phyloP scores from a whole-genome alignment of 2,888 invertebrate genomes.

The Arge pagana region DNA sequence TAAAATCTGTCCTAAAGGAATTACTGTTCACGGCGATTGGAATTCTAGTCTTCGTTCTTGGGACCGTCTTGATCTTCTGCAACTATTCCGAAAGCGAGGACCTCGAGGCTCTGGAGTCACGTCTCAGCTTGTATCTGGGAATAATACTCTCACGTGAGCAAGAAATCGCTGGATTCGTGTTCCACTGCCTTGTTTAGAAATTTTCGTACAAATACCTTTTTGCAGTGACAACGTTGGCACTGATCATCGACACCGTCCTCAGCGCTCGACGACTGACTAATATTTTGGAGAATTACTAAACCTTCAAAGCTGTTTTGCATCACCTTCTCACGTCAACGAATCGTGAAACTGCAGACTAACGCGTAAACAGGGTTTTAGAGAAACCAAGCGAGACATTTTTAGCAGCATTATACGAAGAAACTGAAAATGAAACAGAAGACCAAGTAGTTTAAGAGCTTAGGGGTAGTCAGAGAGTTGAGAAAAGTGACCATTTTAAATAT shows the following conservation, averaged over 20 bases:
- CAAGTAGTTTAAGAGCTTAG: too few relatives aligned
- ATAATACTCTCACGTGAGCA: conserved; percentile 9
- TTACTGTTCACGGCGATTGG: conserved; percentile 8
- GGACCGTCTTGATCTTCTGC: not conserved
- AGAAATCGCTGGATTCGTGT: not conserved
- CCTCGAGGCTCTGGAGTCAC: not conserved
- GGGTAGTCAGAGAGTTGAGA: too few relatives aligned
- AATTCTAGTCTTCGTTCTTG: not conserved
- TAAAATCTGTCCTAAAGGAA: not conserved
- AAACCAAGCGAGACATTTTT: too few relatives aligned
- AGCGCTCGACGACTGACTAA: not conserved
- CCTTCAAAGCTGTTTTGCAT: too few relatives aligned
- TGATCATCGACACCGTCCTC: conserved; percentile 3
- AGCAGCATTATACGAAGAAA: too few relatives aligned
- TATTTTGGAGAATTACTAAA: too few relatives aligned
- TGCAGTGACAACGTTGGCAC: not conserved
- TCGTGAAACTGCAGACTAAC: too few relatives aligned
- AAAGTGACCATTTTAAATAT: too few relatives aligned
- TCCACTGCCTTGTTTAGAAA: not conserved
- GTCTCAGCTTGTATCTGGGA: conserved; percentile 4
- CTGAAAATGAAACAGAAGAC: too few relatives aligned
- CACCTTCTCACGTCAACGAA: too few relatives aligned
- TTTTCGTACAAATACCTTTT: not conserved
- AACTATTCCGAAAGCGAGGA: not conserved
- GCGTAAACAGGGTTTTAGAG: too few relatives aligned